Conservation (phyloP, 2,888 invertebrate species). For the Tridacna crocea region DNA sequence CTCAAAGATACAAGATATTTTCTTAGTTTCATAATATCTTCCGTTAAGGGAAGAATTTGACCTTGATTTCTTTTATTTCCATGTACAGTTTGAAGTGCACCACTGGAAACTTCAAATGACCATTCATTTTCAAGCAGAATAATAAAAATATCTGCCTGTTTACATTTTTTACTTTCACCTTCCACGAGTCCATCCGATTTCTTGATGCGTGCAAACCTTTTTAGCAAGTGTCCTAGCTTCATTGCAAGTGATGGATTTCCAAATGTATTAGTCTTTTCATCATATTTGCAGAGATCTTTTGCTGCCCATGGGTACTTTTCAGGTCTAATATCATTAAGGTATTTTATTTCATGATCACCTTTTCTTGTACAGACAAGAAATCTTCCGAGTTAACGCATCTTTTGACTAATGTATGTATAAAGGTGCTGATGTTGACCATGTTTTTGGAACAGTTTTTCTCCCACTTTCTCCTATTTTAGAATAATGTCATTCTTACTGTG, state of each 20-base stretch:
- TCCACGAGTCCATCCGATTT: constrained; percentile 33
- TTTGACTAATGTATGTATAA: constrained; percentile 34
- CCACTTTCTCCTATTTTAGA: constrained; percentile 28
- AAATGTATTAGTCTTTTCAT: constrained; percentile 24
- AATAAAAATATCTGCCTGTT: constrained; percentile 37
- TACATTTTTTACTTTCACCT: not conserved
- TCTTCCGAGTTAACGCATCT: constrained; percentile 44
- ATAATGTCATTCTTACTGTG: constrained; percentile 32
- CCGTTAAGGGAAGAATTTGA: constrained; percentile 34
- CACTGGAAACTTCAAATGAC: constrained; percentile 37
- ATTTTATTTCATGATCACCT: constrained; percentile 20
- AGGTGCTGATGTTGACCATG: constrained; percentile 41
- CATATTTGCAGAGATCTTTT: constrained; percentile 33
- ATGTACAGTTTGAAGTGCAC: constrained; percentile 26
- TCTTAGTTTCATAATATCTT: constrained; percentile 39
- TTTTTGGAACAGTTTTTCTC: constrained; percentile 47
- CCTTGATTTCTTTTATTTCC: constrained; percentile 32
- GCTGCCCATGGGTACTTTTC: constrained; percentile 32
- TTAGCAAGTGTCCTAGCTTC: constrained; percentile 41
- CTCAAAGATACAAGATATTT: constrained; percentile 15
- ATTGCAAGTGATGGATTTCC: constrained; percentile 41
- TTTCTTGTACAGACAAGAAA: constrained; percentile 34
- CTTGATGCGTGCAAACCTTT: constrained; percentile 37
- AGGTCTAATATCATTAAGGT: constrained; percentile 31
- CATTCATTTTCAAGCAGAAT: constrained; percentile 33